Conservation (phyloP, 2,113 vertebrate species). For the Ictalurus furcatus region DNA sequence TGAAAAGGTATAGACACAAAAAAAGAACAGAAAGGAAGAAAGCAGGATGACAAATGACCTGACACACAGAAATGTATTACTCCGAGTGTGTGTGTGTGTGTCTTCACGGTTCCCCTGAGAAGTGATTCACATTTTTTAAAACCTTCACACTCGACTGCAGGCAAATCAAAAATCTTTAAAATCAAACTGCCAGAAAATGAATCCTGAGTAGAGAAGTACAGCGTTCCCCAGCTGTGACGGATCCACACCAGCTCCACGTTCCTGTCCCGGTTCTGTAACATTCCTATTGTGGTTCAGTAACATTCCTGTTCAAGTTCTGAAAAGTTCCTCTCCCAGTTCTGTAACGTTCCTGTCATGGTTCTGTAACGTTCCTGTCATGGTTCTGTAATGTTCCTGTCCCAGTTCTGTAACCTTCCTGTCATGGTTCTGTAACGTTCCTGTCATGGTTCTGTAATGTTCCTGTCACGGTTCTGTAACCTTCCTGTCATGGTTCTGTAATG, state of each 20-base stretch:
- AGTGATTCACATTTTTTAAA: background rate
- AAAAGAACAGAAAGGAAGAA: background rate
- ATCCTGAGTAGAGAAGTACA: background rate
- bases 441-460: background rate
- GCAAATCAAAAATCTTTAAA: conserved; percentile 69
- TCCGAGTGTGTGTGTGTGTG: background rate
- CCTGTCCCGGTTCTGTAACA: too few relatives aligned
- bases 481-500: too few relatives aligned
- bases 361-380: too few relatives aligned
- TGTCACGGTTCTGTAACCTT: background rate
- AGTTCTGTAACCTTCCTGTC: too few relatives aligned
- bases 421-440: too few relatives aligned
- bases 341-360: background rate
- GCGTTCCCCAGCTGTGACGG: too few relatives aligned
- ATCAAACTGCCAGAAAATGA: conserved; percentile 22
- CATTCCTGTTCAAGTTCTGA: background rate
- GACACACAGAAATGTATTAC: background rate
- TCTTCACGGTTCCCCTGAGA: background rate
- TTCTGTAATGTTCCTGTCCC: too few relatives aligned
- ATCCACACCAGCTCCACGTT: background rate
- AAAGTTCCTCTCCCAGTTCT: background rate
- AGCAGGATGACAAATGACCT: background rate
- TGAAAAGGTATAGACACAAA: background rate
- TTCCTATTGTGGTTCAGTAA: too few relatives aligned
- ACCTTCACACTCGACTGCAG: conserved; percentile 56